Evolutionary conservation across 2,888 invertebrate species (phyloP).

Genomic region (Syrphus vitripennis): DNA sequence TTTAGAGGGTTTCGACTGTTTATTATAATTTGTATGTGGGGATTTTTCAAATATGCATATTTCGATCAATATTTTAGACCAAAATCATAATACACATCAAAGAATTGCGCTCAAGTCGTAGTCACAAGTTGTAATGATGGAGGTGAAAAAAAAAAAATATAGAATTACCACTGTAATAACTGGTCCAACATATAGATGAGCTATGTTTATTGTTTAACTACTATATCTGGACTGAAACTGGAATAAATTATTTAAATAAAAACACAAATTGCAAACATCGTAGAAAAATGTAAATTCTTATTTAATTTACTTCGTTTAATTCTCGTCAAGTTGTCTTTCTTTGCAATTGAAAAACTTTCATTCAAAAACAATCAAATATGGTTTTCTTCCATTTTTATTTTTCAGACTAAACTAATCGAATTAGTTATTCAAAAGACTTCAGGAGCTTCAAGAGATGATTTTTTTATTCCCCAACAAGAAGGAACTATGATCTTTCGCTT

Average conservation of each 20-base stretch:
- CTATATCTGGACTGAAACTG: conserved; percentile 41
- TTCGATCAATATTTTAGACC: conserved; percentile 39
- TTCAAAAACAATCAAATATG: not conserved
- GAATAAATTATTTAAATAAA: conserved; percentile 35
- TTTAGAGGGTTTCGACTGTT: not conserved
- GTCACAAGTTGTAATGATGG: not conserved
- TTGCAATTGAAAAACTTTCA: not conserved
- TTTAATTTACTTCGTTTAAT: conserved; percentile 48
- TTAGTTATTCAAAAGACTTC: not conserved
- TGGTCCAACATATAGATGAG: conserved; percentile 32
- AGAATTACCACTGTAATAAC: conserved; percentile 21
- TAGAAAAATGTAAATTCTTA: conserved; percentile 17
- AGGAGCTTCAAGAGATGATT: not conserved
- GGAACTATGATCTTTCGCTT: conserved; percentile 51
- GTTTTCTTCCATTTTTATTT: too few species aligned
- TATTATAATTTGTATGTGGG: not conserved
- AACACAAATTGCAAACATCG: not conserved
- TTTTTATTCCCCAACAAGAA: conserved; percentile 12
- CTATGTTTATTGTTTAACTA: conserved; percentile 42
- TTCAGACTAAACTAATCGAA: conserved; percentile 28
- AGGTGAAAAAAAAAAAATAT: conserved; percentile 28
- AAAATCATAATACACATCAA: conserved; percentile 50
- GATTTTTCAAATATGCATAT: conserved; percentile 16
- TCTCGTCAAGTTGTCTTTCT: not conserved
- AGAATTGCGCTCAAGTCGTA: conserved; percentile 21